phyloP scores from a whole-genome alignment of 64 coral and sea anemone species.

The Anthopleura sola region DNA sequence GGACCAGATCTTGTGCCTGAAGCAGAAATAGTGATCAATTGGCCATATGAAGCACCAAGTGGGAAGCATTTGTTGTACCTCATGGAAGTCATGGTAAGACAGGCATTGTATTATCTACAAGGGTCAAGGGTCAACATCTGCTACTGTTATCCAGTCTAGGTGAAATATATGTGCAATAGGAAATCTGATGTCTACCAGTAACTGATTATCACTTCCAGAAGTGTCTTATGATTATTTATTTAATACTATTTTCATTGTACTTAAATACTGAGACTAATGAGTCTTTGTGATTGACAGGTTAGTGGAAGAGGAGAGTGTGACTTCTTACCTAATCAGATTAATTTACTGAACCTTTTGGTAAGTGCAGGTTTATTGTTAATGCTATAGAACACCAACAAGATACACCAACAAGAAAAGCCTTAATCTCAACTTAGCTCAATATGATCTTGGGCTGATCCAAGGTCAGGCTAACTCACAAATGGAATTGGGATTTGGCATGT shows the following conservation, averaged over 20 bases:
- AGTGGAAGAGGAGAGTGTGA: constrained; percentile 46
- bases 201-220: no score
- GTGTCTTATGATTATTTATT: not conserved
- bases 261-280: not conserved
- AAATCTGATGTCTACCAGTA: no score
- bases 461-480: no score
- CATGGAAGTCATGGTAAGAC: constrained; percentile 65
- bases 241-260: not conserved
- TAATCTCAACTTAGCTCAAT: no score
- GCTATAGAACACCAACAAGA: no score
- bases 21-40: constrained; percentile 73
- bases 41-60: constrained; percentile 88
- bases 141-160: no score
- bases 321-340: constrained; percentile 52
- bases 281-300: constrained; percentile 33
- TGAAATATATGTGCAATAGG: no score
- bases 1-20: constrained; percentile 86
- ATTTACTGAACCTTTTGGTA: constrained; percentile 60
- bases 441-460: no score
- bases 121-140: no score
- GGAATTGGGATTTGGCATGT: no score
- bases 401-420: no score
- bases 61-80: constrained; percentile 97
- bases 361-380: not conserved
- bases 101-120: not conserved